phyloP scores from a whole-genome alignment of 2,113 vertebrate species.

The Tachuris rubrigastra region DNA sequence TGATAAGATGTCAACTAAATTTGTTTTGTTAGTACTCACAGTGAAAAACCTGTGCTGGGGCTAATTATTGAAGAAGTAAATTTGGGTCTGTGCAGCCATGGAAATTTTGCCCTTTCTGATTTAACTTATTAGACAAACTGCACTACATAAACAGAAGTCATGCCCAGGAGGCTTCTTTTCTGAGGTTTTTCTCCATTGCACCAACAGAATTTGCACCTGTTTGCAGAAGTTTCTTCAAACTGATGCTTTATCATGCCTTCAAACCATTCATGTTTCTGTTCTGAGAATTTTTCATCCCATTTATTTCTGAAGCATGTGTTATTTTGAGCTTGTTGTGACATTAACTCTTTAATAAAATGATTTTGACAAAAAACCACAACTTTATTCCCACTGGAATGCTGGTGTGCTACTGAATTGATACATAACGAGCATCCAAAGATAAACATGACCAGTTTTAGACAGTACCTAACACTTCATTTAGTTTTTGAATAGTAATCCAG shows the following conservation, averaged over 20 bases:
- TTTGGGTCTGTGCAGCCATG: neutral
- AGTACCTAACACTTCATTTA: neutral
- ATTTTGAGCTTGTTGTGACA: conserved; percentile 53
- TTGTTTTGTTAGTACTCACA: conserved; percentile 33
- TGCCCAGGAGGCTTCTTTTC: neutral
- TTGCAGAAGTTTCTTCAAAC: conserved; percentile 9
- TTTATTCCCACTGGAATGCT: neutral
- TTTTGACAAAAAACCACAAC: conserved; percentile 55
- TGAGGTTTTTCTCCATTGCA: conserved; percentile 7
- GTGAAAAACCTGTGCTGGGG: conserved; percentile 21
- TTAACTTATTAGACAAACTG: conserved; percentile 24
- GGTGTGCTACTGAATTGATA: neutral
- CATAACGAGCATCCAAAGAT: neutral
- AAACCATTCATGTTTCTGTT: neutral
- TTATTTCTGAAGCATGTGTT: conserved; percentile 62
- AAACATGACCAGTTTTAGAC: neutral
- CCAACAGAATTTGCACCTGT: conserved; percentile 7
- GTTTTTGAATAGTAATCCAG: neutral
- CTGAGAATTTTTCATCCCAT: neutral
- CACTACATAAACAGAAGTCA: neutral
- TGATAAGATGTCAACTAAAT: neutral
- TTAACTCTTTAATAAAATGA: conserved; percentile 70
- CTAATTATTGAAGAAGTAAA: neutral
- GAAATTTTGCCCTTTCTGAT: neutral
- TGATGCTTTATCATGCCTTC: conserved; percentile 43